phyloP scores from a whole-genome alignment of 2,888 invertebrate species.

The Caenorhabditis zanzibari region DNA sequence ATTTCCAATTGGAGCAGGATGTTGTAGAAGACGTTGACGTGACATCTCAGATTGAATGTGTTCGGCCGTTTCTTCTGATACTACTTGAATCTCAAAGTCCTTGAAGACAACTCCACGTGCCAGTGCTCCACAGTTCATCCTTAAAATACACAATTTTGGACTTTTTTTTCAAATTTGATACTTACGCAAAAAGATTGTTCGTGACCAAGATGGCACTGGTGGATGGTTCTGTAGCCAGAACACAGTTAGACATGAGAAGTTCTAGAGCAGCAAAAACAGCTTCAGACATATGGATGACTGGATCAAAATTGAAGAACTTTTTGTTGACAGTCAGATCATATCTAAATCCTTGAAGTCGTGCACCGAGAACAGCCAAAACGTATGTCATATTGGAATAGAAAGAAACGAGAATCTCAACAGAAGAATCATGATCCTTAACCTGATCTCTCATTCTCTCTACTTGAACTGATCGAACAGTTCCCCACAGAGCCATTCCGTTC shows the following conservation, averaged over 20 bases:
- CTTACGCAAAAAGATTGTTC: conserved; percentile 80
- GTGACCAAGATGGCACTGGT: conserved; percentile 81
- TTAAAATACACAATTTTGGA: conserved; percentile 18
- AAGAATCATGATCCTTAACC: conserved; percentile 37
- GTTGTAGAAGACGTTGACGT: conserved; percentile 79
- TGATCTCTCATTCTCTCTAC: conserved; percentile 69
- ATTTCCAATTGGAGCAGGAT: conserved; percentile 75
- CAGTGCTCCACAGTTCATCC: conserved; percentile 81
- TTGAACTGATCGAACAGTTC: conserved; percentile 75
- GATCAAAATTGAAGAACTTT: conserved; percentile 77
- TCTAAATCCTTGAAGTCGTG: conserved; percentile 81
- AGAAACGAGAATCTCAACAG: conserved; percentile 72
- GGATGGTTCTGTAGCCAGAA: conserved; percentile 81
- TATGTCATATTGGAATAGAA: conserved; percentile 82
- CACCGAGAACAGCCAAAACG: conserved; percentile 79
- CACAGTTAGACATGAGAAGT: conserved; percentile 81
- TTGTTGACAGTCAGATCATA: conserved; percentile 79
- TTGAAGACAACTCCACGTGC: conserved; percentile 82
- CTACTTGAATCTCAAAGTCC: conserved; percentile 82
- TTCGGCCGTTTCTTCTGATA: conserved; percentile 81
- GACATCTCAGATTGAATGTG: conserved; percentile 81
- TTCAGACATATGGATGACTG: conserved; percentile 78
- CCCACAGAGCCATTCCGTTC: conserved; percentile 75
- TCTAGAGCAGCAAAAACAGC: conserved; percentile 81
- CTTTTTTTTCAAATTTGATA: not conserved